Conservation (phyloP, 2,797 vertebrate species). For the Lycodopsis pacificus region DNA sequence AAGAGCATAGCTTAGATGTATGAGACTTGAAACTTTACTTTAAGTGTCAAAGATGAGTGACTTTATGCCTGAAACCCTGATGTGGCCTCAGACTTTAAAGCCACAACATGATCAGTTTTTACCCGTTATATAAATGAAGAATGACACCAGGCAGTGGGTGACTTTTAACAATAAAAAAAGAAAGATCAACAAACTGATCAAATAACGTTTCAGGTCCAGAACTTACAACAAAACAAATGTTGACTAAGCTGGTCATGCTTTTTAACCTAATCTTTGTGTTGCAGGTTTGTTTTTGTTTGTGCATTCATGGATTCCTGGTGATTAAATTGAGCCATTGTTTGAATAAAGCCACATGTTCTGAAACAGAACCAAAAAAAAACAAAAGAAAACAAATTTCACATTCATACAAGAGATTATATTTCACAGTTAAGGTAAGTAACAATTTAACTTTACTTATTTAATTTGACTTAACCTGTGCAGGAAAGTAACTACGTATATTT, state of each 20-base stretch:
- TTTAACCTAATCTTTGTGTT: not conserved
- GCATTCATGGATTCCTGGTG: not conserved
- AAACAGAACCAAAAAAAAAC: not conserved
- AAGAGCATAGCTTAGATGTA: no score
- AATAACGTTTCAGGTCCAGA: no score
- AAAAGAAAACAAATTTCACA: conserved; percentile 21
- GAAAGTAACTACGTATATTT: not conserved
- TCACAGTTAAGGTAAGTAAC: conserved; percentile 24
- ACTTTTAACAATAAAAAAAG: not conserved
- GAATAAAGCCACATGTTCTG: conserved; percentile 23
- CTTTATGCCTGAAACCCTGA: no score
- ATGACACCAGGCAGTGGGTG: not conserved
- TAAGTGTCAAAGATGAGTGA: no score
- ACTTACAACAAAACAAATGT: not conserved
- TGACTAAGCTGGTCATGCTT: not conserved
- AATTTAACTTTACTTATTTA: not conserved
- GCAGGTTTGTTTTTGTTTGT: accelerated
- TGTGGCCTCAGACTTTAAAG: not conserved
- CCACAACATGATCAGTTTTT: not conserved
- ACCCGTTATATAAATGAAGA: not conserved
- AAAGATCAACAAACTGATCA: not conserved
- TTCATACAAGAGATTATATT: not conserved
- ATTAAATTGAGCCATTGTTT: not conserved
- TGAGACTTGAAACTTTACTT: no score
- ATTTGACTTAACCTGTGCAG: not conserved